phyloP scores from a whole-genome alignment of 2,797 vertebrate genomes.

The Parambassis ranga region DNA sequence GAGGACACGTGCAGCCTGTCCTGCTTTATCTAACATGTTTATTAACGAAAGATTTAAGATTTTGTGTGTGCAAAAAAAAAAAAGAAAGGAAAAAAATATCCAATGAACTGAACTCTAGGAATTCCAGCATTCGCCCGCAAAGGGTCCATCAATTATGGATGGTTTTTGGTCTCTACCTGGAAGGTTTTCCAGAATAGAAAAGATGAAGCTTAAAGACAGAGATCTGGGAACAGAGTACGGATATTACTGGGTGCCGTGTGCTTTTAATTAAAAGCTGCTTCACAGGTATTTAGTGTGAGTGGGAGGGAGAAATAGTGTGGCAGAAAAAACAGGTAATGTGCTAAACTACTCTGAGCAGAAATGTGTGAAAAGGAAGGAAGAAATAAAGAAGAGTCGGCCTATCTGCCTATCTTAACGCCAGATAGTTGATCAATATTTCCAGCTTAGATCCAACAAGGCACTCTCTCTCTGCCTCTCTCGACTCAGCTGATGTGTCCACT shows the following conservation, averaged over 20 bases:
- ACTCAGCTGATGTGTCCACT: constrained; percentile 38
- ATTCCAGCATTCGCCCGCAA: constrained; percentile 3
- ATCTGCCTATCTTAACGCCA: constrained; percentile 44
- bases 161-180: neutral
- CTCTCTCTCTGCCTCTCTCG: constrained; percentile 1
- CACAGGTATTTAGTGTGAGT: constrained; percentile 7
- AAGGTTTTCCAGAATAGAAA: neutral
- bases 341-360: constrained; percentile 13
- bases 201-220: constrained; percentile 5
- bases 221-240: constrained; percentile 13
- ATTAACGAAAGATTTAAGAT: constrained; percentile 17
- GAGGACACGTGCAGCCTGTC: constrained; percentile 35
- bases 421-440: constrained; percentile 63
- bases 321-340: constrained; percentile 24
- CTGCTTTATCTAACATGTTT: constrained; percentile 36
- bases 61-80: constrained; percentile 5
- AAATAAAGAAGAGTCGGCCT: constrained; percentile 19
- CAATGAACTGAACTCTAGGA: constrained; percentile 1
- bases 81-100: neutral
- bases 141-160: constrained; percentile 22
- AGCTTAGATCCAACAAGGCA: constrained; percentile 48
- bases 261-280: constrained; percentile 33
- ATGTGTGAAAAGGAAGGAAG: constrained; percentile 22
- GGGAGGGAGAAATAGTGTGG: neutral
- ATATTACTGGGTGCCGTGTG: constrained; percentile 28